phyloP scores from a whole-genome alignment of 2,888 invertebrate genomes.

The Augochlorella aurata region DNA sequence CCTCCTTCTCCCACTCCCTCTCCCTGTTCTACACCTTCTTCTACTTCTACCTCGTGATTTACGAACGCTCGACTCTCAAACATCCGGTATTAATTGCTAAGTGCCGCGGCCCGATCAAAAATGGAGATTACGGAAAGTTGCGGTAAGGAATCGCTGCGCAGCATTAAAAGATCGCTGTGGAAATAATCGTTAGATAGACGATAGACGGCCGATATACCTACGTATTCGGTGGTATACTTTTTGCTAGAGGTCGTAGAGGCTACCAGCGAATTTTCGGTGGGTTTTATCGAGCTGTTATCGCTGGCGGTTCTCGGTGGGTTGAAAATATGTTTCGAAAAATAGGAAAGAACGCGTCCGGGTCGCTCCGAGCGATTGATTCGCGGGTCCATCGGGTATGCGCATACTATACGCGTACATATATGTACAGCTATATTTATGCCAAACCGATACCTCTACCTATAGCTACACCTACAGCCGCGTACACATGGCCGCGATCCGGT shows the following conservation, averaged over 20 bases:
- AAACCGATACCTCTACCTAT: not conserved
- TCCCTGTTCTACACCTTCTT: not conserved
- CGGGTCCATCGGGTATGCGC: not conserved
- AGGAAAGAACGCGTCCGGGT: slow-evolving; percentile 23
- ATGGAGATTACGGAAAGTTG: no score
- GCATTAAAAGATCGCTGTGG: no score
- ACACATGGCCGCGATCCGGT: not conserved
- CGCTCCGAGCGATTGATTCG: slow-evolving; percentile 5
- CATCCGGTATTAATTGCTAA: not conserved
- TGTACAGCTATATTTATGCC: not conserved
- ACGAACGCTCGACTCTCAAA: not conserved
- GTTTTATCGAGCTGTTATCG: not conserved
- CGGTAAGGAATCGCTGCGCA: no score
- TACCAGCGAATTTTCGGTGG: not conserved
- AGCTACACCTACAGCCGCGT: no score
- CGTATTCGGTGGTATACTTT: no score
- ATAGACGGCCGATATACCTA: no score
- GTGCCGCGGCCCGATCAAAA: no score
- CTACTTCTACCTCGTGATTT: not conserved
- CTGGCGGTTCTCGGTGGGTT: not conserved
- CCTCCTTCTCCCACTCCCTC: not conserved
- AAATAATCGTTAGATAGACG: no score
- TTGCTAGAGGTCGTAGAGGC: not conserved
- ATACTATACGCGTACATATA: not conserved
- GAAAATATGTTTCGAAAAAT: slow-evolving; percentile 18